These are phyloP conservation scores for Hypselothyrea guttata DNA, from an alignment of 2,888 invertebrate genomes.

Conservation along the genomic window DNA sequence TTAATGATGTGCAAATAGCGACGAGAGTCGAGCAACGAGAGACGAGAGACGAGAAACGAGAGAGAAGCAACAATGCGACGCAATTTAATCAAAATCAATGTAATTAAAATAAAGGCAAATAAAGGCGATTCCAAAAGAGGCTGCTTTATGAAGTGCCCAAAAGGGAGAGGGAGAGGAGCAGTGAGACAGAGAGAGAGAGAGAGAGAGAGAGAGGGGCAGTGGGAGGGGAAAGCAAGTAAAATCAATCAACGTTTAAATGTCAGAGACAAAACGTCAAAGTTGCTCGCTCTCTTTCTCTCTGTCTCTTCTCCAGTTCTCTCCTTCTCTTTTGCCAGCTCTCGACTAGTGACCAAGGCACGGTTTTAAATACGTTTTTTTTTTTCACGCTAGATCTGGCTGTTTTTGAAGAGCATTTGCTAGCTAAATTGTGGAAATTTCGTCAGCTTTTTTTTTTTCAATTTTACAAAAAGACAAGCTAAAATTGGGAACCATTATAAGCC, in stretches of 20 bases:
- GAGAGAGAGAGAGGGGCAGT: neutral
- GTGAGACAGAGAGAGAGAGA: neutral
- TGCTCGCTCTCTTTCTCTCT: too few species aligned
- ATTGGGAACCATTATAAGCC: too few species aligned
- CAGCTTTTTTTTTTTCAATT: too few species aligned
- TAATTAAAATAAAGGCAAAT: slow-evolving; percentile 69
- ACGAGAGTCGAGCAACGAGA: slow-evolving; percentile 1
- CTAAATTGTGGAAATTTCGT: too few species aligned
- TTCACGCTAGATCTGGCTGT: too few species aligned
- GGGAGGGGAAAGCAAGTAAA: slow-evolving; percentile 31
- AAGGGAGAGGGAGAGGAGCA: neutral
- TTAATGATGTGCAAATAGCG: slow-evolving; percentile 81
- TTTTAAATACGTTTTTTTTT: too few species aligned
- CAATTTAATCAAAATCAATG: slow-evolving; percentile 70
- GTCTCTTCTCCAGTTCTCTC: neutral
- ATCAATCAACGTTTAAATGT: slow-evolving; percentile 67
- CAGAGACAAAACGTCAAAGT: slow-evolving; percentile 48
- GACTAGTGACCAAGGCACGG: slow-evolving; percentile 33
- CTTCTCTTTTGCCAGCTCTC: neutral
- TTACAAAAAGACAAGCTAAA: too few species aligned
- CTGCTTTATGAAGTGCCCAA: neutral
- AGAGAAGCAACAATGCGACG: slow-evolving; percentile 41
- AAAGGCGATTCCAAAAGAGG: slow-evolving; percentile 18
- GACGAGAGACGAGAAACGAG: neutral
- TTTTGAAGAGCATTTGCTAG: too few species aligned